Evolutionary conservation across 2,797 vertebrate genomes (phyloP).

Genomic region (Chrysolophus pictus): DNA sequence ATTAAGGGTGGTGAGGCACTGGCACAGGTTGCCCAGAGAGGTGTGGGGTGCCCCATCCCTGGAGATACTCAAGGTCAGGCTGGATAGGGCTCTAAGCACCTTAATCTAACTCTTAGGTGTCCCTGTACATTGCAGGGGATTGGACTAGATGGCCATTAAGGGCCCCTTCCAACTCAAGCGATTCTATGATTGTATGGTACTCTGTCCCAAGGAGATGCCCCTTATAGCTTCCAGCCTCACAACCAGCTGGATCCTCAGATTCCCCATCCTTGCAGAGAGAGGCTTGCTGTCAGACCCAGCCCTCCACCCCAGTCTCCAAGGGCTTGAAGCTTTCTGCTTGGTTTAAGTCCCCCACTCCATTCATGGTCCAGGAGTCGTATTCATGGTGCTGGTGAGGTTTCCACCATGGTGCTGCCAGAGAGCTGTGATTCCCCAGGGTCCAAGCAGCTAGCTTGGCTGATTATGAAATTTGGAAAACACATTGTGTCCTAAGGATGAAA

Average conservation of each 20-base stretch:
- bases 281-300: not conserved
- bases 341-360: not conserved
- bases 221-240: not conserved
- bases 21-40: no score
- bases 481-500: not conserved
- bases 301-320: not conserved
- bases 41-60: no score
- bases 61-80: no score
- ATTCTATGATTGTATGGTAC: no score
- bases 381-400: not conserved
- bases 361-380: not conserved
- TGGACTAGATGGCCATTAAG: no score
- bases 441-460: not conserved
- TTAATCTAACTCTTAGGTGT: no score
- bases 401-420: not conserved
- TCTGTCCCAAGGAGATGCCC: not conserved
- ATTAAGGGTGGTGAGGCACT: no score
- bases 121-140: no score
- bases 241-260: not conserved
- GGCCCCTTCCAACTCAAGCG: no score
- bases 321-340: not conserved
- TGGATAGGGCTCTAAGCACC: no score
- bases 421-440: not conserved
- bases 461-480: not conserved
- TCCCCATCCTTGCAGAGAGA: not conserved